Conservation (phyloP, 2,888 invertebrate species). For the Ophion obscuratus region DNA sequence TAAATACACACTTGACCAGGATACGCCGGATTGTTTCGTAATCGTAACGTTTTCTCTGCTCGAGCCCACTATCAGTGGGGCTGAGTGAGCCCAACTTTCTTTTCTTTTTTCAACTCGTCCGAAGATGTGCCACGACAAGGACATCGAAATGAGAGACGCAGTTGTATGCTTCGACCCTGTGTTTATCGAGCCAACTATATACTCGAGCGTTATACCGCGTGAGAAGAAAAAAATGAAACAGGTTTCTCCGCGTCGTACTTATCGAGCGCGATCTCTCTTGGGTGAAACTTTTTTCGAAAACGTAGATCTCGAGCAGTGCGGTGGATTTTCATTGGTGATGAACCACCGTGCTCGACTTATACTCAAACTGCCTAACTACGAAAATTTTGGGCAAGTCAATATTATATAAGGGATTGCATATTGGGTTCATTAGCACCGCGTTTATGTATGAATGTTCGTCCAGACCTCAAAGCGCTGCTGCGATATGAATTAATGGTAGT, state of each 20-base stretch:
- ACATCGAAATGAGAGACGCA: conserved; percentile 27
- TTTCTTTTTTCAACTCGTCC: neutral
- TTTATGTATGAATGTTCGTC: too few relatives aligned
- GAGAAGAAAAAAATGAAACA: conserved; percentile 43
- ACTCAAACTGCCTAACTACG: too few relatives aligned
- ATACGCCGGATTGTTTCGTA: too few relatives aligned
- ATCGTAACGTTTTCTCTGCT: neutral
- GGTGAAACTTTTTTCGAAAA: conserved; percentile 49
- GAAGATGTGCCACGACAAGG: neutral
- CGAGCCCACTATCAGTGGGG: neutral
- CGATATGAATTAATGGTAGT: too few relatives aligned
- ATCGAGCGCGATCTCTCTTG: conserved; percentile 45
- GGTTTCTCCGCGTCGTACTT: conserved; percentile 26
- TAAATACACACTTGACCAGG: neutral
- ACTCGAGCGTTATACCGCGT: neutral
- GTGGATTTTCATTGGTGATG: neutral
- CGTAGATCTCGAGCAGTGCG: neutral
- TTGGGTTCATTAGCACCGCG: too few relatives aligned
- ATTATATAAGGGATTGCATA: too few relatives aligned
- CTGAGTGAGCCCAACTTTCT: neutral
- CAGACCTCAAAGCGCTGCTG: too few relatives aligned
- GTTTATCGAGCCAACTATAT: neutral
- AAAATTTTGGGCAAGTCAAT: too few relatives aligned
- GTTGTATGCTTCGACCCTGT: neutral
- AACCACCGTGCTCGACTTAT: too few relatives aligned